Percentiles rank a stretch among this genome's conserved stretches.
phyloP scores from a whole-genome alignment of 2,113 vertebrate species.

The Speoplatyrhinus poulsoni region DNA sequence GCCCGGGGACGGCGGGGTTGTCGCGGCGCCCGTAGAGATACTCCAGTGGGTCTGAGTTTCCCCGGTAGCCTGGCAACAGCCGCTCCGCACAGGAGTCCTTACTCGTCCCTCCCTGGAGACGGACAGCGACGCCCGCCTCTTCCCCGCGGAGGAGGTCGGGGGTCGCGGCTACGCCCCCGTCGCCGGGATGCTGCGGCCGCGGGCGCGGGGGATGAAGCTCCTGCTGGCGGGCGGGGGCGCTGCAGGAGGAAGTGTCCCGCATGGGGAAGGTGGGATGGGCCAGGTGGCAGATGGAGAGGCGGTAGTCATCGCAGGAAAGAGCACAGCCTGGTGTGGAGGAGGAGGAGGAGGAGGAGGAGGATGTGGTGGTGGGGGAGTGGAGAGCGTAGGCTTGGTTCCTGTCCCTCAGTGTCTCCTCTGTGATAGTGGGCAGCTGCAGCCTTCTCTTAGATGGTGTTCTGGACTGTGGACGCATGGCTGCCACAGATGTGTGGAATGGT shows the following conservation, averaged over 20 bases:
- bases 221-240: slow-evolving; percentile 28
- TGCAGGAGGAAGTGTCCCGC: slow-evolving; percentile 40
- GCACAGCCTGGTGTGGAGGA: slow-evolving; percentile 23
- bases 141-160: slow-evolving; percentile 1
- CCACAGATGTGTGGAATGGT: too few species aligned
- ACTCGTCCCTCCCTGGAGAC: slow-evolving; percentile 5
- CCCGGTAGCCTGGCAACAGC: slow-evolving; percentile 18
- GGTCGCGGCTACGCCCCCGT: not conserved
- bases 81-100: slow-evolving; percentile 3
- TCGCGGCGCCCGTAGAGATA: slow-evolving; percentile 72
- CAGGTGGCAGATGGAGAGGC: slow-evolving; percentile 88
- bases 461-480: slow-evolving; percentile 82
- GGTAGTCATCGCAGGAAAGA: slow-evolving; percentile 77
- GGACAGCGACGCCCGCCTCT: not conserved
- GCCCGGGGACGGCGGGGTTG: slow-evolving; percentile 22
- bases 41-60: slow-evolving; percentile 76
- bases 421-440: slow-evolving; percentile 80
- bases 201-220: slow-evolving; percentile 31
- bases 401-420: slow-evolving; percentile 76
- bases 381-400: slow-evolving; percentile 50
- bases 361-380: slow-evolving; percentile 7
- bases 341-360: not conserved
- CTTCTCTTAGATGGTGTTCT: slow-evolving; percentile 70
- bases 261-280: slow-evolving; percentile 79
- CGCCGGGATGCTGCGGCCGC: slow-evolving; percentile 27